Conservation (phyloP, 2,113 vertebrate genomes). For the Microcebus griseorufus region DNA sequence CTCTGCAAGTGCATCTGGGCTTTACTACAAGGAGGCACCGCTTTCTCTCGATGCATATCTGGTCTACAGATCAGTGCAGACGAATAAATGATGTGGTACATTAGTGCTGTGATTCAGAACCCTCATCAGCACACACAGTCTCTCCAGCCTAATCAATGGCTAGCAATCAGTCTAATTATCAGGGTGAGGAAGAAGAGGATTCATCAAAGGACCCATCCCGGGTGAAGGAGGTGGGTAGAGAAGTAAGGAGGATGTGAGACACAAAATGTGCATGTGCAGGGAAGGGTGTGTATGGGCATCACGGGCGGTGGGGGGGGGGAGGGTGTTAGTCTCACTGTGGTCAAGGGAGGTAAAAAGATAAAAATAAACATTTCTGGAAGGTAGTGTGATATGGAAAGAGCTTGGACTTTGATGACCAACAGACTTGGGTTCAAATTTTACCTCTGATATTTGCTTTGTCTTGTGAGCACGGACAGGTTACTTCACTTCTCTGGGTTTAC, state of each 20-base stretch:
- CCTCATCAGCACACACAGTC: neutral
- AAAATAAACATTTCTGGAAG: neutral
- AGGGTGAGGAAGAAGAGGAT: neutral
- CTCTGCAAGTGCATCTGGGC: neutral
- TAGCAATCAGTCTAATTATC: neutral
- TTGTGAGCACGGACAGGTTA: neutral
- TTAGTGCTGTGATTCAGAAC: neutral
- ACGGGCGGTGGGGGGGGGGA: too few species aligned
- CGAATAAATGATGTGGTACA: neutral
- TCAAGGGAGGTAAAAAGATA: neutral
- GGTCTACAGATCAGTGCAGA: neutral
- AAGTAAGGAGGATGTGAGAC: neutral
- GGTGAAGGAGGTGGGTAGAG: neutral
- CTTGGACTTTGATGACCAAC: neutral
- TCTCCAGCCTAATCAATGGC: neutral
- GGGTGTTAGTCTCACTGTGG: neutral
- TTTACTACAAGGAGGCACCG: neutral
- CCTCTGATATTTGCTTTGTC: neutral
- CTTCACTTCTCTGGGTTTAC: neutral
- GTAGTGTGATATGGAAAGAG: neutral
- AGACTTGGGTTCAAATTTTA: neutral
- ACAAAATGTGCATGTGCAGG: fast-evolving
- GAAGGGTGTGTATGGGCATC: fast-evolving
- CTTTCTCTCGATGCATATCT: neutral
- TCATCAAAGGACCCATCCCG: neutral